phyloP scores from a whole-genome alignment of 2,888 invertebrate species.

The Eulithis testata region DNA sequence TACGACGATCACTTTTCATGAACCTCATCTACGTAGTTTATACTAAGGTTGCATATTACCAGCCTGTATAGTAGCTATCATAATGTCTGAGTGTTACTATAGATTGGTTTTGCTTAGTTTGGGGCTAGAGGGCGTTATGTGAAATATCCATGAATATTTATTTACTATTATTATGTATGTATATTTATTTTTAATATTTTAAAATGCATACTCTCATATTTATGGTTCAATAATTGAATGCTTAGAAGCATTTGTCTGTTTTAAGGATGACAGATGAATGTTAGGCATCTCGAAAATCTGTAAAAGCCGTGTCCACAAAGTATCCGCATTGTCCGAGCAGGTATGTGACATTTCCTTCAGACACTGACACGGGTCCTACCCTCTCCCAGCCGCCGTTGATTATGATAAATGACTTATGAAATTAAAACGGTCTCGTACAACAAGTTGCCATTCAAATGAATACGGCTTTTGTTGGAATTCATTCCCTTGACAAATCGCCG shows the following conservation, averaged over 20 bases:
- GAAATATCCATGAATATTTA: no score
- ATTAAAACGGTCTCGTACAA: conserved; percentile 82
- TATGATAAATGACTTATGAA: conserved; percentile 85
- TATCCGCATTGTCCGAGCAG: conserved; percentile 71
- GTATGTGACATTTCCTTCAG: conserved; percentile 80
- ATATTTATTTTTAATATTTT: no score
- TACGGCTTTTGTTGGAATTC: conserved; percentile 80
- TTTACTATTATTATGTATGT: no score
- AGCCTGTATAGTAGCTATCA: no score
- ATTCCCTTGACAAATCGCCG: conserved; percentile 82
- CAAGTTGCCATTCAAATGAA: conserved; percentile 83
- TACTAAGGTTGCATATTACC: no score
- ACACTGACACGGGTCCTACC: conserved; percentile 80
- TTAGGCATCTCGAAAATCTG: conserved; percentile 39
- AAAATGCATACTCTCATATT: no score
- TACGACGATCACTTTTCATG: no score
- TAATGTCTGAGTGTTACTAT: no score
- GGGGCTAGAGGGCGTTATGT: no score
- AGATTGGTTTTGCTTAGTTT: no score
- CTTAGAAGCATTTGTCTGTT: not conserved
- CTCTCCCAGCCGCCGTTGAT: conserved; percentile 66
- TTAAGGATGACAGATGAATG: not conserved
- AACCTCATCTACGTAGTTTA: no score
- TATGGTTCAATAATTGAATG: not conserved
- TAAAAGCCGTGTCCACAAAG: conserved; percentile 61